Conservation (phyloP, 2,888 invertebrate species). For the Dione juno region DNA sequence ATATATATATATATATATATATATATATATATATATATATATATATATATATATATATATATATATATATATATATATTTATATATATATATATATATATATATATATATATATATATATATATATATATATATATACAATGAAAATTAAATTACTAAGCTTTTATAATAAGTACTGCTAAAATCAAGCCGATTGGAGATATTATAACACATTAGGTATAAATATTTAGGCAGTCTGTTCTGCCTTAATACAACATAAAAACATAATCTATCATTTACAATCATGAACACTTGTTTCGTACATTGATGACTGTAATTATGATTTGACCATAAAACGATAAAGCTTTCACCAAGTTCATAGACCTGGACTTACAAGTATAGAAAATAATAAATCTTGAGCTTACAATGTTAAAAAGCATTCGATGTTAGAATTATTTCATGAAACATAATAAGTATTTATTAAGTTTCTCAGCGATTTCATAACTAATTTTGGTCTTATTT, state of each 20-base stretch:
- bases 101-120: too few species aligned
- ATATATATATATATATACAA: too few species aligned
- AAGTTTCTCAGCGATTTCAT: neutral
- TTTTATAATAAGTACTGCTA: neutral
- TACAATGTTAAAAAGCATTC: neutral
- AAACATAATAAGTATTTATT: neutral
- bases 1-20: too few species aligned
- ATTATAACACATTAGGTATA: neutral
- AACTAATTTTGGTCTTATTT: neutral
- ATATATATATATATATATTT: too few species aligned
- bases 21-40: too few species aligned
- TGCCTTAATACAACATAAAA: neutral
- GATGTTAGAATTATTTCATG: neutral
- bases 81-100: too few species aligned
- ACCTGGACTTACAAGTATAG: conserved; percentile 4
- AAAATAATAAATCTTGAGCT: neutral
- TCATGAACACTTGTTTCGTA: neutral
- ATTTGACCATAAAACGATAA: conserved; percentile 26
- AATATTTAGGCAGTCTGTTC: neutral
- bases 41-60: too few species aligned
- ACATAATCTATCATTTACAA: conserved; percentile 25
- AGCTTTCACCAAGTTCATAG: conserved; percentile 24
- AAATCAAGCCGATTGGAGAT: neutral
- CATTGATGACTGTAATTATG: conserved; percentile 25
- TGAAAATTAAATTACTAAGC: neutral